These are phyloP conservation scores for Syndactyla subalaris DNA, from an alignment of 2,797 vertebrate species.

Conservation along the genomic window DNA sequence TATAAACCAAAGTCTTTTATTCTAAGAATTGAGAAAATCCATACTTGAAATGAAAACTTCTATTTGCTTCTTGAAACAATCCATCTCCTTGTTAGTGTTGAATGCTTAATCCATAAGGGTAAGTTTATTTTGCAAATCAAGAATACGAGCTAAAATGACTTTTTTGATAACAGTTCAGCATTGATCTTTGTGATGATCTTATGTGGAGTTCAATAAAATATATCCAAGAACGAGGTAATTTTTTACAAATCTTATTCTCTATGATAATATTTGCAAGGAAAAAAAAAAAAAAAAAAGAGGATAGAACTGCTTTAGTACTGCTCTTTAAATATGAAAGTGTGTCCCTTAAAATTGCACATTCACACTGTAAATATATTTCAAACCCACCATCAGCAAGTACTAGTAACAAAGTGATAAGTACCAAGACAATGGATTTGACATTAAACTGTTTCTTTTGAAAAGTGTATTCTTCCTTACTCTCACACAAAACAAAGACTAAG, in stretches of 20 bases:
- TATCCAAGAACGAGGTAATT: background rate
- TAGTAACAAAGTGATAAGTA: background rate
- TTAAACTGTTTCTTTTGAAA: background rate
- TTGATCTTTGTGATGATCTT: background rate
- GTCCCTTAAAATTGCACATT: background rate
- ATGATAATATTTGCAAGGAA: background rate
- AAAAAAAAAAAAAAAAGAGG: background rate
- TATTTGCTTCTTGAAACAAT: background rate
- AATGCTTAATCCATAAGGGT: background rate
- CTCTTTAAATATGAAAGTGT: background rate
- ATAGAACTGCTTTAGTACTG: background rate
- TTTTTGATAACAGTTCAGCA: background rate
- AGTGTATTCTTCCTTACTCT: background rate
- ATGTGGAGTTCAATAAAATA: background rate
- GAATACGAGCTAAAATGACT: background rate
- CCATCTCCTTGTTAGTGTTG: background rate
- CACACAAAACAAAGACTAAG: background rate
- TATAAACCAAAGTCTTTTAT: background rate
- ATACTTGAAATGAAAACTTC: background rate
- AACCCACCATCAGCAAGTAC: background rate
- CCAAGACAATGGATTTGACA: background rate
- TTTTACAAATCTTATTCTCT: background rate
- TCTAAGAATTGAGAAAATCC: background rate
- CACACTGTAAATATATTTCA: background rate
- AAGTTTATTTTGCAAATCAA: background rate